phyloP scores from a whole-genome alignment of 2,888 invertebrate species.

The Tenthredo distinguenda region DNA sequence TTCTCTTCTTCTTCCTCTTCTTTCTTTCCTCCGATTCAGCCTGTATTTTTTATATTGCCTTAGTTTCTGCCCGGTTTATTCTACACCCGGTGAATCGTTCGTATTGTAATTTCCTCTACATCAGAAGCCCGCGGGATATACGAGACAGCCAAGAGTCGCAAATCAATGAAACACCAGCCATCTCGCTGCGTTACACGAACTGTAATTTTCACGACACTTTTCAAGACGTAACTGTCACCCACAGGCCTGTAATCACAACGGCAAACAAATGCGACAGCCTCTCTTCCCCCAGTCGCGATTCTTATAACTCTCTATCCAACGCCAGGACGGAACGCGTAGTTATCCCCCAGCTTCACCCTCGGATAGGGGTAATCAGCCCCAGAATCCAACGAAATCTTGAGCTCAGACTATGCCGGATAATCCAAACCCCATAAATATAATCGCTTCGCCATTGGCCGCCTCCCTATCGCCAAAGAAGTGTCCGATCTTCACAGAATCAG shows the following conservation, averaged over 20 bases:
- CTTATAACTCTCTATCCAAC: conserved; percentile 33
- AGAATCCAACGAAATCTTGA: conserved; percentile 61
- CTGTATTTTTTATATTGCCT: conserved; percentile 16
- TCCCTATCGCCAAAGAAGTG: background rate
- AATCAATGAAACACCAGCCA: conserved; percentile 38
- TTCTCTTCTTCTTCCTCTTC: background rate
- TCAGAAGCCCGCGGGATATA: background rate
- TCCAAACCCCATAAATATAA: conserved; percentile 64
- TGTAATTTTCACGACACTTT: conserved; percentile 49
- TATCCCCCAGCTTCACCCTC: conserved; percentile 60
- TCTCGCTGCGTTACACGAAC: background rate
- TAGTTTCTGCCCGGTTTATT: background rate
- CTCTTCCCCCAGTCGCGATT: conserved; percentile 21
- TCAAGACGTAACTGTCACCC: conserved; percentile 54
- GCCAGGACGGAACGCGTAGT: conserved; percentile 58
- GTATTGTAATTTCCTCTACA: background rate
- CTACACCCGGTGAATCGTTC: background rate
- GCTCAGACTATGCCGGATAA: conserved; percentile 59
- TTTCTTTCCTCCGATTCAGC: background rate
- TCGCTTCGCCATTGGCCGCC: background rate
- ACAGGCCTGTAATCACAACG: conserved; percentile 60
- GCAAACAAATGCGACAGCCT: conserved; percentile 61
- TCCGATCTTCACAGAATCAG: background rate
- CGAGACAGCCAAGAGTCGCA: conserved; percentile 10
- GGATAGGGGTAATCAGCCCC: conserved; percentile 70